A percentile compares a stretch with the other conserved stretches of the same genome.
Evolutionary conservation across 2,797 vertebrate species (phyloP).

Genomic region (Pitangus sulphuratus): DNA sequence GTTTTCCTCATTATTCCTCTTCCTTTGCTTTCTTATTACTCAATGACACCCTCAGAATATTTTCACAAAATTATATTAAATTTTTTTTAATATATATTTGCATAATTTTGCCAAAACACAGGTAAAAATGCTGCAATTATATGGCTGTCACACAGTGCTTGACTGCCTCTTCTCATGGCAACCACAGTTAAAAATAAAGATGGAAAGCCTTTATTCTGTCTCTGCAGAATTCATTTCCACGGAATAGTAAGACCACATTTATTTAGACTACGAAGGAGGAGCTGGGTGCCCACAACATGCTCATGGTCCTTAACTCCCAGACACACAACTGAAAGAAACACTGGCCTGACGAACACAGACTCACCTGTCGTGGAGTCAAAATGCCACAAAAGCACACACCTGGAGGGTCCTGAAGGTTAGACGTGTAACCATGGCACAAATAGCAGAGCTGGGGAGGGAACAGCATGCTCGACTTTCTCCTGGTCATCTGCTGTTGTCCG

Average conservation of each 20-base stretch:
- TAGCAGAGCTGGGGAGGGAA: not conserved
- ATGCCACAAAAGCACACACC: not conserved
- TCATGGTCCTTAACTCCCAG: not conserved
- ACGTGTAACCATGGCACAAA: not conserved
- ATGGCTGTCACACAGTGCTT: not conserved
- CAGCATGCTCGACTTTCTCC: accelerated
- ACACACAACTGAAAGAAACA: not conserved
- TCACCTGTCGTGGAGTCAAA: not conserved
- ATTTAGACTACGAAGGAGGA: not conserved
- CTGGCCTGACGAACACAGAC: not conserved
- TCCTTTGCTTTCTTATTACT: not conserved
- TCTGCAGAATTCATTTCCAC: not conserved
- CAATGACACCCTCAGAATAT: not conserved
- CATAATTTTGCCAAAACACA: not conserved
- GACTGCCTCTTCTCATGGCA: not conserved
- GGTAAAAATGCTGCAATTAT: not conserved
- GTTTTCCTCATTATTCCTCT: not conserved
- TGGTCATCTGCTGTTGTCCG: not conserved
- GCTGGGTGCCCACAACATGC: not conserved
- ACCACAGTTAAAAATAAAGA: not conserved
- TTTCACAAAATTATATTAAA: not conserved
- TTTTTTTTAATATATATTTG: not conserved
- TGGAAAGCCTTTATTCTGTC: not conserved
- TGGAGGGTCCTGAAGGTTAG: not conserved
- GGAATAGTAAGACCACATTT: not conserved